These are phyloP conservation scores for Hypotaenidia philippensis DNA, from an alignment of 2,797 vertebrate genomes.

Conservation along the genomic window DNA sequence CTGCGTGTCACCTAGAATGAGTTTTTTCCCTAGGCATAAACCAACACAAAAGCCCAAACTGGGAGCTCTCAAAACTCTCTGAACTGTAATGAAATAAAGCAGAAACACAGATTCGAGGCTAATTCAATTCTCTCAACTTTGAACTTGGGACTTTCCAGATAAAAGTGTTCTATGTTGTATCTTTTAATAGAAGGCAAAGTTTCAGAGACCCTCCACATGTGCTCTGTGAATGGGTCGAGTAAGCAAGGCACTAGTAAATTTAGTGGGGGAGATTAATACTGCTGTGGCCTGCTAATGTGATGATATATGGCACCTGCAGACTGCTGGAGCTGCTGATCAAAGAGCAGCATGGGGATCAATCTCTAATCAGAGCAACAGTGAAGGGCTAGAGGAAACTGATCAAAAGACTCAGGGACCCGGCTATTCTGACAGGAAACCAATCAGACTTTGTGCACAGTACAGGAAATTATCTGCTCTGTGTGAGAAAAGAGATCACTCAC, in stretches of 20 bases:
- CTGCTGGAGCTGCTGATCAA: constrained; percentile 79
- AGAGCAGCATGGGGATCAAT: constrained; percentile 75
- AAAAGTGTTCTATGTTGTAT: background rate
- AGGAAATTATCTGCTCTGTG: constrained; percentile 67
- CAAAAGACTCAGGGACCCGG: constrained; percentile 74
- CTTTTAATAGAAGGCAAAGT: constrained; percentile 31
- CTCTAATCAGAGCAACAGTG: constrained; percentile 76
- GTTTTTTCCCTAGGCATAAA: constrained; percentile 51
- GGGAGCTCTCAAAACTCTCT: constrained; percentile 4
- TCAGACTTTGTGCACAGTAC: constrained; percentile 67
- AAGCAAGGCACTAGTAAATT: background rate
- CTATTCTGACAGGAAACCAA: constrained; percentile 74
- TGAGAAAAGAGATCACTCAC: background rate
- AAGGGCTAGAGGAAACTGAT: constrained; percentile 75
- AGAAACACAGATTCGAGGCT: background rate
- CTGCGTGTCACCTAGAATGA: constrained; percentile 43
- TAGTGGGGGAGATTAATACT: constrained; percentile 24
- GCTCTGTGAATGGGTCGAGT: background rate
- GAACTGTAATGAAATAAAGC: constrained; percentile 32
- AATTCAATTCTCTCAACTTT: constrained; percentile 34
- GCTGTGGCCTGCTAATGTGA: constrained; percentile 70
- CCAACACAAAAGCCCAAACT: constrained; percentile 12
- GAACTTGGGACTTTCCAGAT: constrained; percentile 36
- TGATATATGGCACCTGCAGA: constrained; percentile 81
- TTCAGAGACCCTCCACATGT: background rate